A percentile compares a stretch with the other conserved stretches of the same genome.
These are phyloP conservation scores for Cerastoderma edule DNA, from an alignment of 2,888 invertebrate species.

Conservation along the genomic window DNA sequence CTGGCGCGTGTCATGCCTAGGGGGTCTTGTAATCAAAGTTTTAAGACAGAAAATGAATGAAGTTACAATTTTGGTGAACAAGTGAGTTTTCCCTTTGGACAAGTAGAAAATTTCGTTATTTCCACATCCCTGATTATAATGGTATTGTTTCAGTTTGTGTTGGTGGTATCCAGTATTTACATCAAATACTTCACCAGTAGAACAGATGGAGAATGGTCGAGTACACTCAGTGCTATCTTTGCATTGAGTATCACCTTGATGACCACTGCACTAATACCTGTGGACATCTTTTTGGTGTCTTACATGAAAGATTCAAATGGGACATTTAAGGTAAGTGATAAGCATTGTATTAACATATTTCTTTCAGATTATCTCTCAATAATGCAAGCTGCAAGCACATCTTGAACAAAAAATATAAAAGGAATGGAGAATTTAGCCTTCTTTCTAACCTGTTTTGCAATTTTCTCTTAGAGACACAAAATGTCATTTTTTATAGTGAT, in stretches of 20 bases:
- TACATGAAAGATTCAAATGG: conserved; percentile 84
- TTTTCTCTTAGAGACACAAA: no score
- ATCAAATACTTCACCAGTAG: conserved; percentile 81
- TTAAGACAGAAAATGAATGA: not conserved
- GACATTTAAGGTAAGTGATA: conserved; percentile 77
- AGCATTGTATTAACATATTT: no score
- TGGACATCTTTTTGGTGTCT: conserved; percentile 84
- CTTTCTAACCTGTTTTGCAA: no score
- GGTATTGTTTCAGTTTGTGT: conserved; percentile 77
- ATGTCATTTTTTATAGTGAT: no score
- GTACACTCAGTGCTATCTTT: conserved; percentile 76
- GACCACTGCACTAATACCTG: conserved; percentile 81
- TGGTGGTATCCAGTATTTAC: conserved; percentile 82
- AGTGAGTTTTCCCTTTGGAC: no score
- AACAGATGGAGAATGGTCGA: conserved; percentile 80
- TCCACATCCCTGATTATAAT: not conserved
- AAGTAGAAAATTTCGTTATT: not conserved
- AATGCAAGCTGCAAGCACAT: no score
- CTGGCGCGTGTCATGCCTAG: no score
- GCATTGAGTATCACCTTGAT: conserved; percentile 78
- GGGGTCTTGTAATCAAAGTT: no score
- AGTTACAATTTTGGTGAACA: not conserved
- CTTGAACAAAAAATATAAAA: no score
- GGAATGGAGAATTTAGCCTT: no score
- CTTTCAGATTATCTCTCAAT: no score